Evolutionary conservation across 2,888 invertebrate species (phyloP).

Genomic region (Sphaerophoria taeniata): DNA sequence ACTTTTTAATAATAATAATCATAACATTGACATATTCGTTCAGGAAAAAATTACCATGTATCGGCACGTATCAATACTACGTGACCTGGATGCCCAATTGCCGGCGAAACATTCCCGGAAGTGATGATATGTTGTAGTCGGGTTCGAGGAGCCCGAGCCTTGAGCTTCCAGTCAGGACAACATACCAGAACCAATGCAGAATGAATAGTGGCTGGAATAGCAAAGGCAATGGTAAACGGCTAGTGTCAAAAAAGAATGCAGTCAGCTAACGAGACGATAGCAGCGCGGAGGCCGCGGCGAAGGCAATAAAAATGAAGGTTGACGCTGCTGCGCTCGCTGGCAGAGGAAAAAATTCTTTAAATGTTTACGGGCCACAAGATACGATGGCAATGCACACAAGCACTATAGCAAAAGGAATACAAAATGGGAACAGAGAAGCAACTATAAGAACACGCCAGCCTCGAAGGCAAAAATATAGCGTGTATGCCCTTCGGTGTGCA

Average conservation of each 20-base stretch:
- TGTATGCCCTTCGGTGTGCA: slow-evolving; percentile 65
- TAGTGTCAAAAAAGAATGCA: neutral
- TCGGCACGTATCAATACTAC: slow-evolving; percentile 72
- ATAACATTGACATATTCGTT: slow-evolving; percentile 72
- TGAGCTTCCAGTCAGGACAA: neutral
- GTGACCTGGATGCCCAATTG: slow-evolving; percentile 69
- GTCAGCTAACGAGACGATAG: neutral
- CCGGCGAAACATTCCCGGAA: slow-evolving; percentile 65
- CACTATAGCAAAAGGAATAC: slow-evolving; percentile 4
- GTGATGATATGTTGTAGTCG: slow-evolving; percentile 61
- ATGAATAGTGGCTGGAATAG: slow-evolving; percentile 5
- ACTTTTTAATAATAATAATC: slow-evolving; percentile 71
- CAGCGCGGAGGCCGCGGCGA: slow-evolving; percentile 25
- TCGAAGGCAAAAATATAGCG: slow-evolving; percentile 35
- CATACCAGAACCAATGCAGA: slow-evolving; percentile 4
- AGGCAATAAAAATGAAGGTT: slow-evolving; percentile 54
- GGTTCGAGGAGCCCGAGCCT: neutral
- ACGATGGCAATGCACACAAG: slow-evolving; percentile 12
- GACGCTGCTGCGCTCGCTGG: no score
- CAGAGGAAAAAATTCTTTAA: slow-evolving; percentile 48
- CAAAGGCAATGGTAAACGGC: neutral
- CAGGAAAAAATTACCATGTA: slow-evolving; percentile 70
- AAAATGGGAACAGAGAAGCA: neutral
- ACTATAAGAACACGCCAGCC: neutral
- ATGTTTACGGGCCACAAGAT: slow-evolving; percentile 49